Evolutionary conservation across 2,113 vertebrate genomes (phyloP), one percentile per base, ranked within the genome.

Genomic region (Poeciliopsis prolifica): DNA sequence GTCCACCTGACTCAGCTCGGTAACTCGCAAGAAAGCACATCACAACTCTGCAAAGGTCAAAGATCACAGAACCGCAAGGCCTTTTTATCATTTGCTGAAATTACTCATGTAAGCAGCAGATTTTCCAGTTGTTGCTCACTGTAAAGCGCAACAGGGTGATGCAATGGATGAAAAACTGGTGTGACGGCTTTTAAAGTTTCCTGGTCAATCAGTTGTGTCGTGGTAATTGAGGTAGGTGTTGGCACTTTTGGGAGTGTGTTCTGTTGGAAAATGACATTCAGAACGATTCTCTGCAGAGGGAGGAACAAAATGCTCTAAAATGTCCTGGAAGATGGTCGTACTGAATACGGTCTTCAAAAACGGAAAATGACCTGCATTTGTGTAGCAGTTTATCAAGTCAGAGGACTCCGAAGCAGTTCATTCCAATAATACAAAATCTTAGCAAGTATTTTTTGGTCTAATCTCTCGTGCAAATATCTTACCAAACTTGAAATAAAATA

Each of bases 1-100:
- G 67, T 72, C 79, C 77, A 83, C 82, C 76, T 76, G 74, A 82
- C 58, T 84, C 85, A 82, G 84, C 65, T 61, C 68, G 83, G 68
- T 26, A 44, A 65, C 48, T 62, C 44, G 40, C 65, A 71, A 33
- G 69, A 75, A 85, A 78, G 67, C 48, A 33, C 68, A 61, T 77
- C 42, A 37, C 10, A 31, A 40, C 68, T 24, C 51, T 24, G 24
- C 19, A 58, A 58, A 58, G 7, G 22, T 17, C 22, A 58, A n/a
- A 24, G 9, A 19, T 7, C 44, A 48, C 28, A 68, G 30, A 70
- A 42, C 26, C 68, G 33, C 76, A n/a, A 6, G 24, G 9, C 22
- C 51, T 58, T 24, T 58, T n/a, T 2, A 1, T 31, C 2, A 3
- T 9, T 58, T 58, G 24, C 19, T 24, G 6, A 24, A 58, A 11